These are phyloP conservation scores for Eudorcas thomsonii DNA, from an alignment of 2,113 vertebrate species.

Conservation along the genomic window DNA sequence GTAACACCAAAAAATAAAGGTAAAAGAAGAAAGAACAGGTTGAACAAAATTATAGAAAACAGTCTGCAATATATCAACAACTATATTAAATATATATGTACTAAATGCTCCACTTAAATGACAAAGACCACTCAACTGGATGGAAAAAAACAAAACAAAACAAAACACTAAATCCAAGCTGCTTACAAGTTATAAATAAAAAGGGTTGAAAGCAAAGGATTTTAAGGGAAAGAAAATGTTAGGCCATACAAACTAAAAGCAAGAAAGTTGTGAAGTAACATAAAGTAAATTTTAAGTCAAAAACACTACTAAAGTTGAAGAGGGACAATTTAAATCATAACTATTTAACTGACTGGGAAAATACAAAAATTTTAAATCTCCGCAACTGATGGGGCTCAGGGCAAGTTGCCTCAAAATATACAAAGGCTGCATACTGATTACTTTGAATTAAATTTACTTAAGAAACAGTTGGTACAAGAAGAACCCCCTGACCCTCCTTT, in stretches of 20 bases:
- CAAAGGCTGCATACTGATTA: background rate
- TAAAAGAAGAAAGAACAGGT: background rate
- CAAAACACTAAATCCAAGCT: background rate
- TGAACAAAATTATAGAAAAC: background rate
- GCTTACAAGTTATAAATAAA: background rate
- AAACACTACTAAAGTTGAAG: background rate
- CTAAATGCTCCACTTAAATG: background rate
- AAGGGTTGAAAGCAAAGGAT: background rate
- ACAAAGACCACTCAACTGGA: background rate
- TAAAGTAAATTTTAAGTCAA: background rate
- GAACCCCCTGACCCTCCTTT: background rate
- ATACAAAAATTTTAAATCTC: background rate
- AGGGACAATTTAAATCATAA: background rate
- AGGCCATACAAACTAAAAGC: background rate
- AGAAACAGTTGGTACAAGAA: background rate
- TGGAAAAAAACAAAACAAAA: background rate
- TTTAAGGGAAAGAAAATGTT: slow-evolving; percentile 1
- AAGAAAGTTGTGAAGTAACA: background rate
- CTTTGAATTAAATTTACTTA: background rate
- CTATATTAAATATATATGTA: slow-evolving; percentile 14
- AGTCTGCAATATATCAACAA: background rate
- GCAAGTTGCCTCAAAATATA: background rate
- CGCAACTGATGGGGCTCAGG: background rate
- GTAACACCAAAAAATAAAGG: background rate
- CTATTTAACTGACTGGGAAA: background rate